Evolutionary conservation across 1,140 invertebrate species (phyloP).

Genomic region (Pteromalus puparum): DNA sequence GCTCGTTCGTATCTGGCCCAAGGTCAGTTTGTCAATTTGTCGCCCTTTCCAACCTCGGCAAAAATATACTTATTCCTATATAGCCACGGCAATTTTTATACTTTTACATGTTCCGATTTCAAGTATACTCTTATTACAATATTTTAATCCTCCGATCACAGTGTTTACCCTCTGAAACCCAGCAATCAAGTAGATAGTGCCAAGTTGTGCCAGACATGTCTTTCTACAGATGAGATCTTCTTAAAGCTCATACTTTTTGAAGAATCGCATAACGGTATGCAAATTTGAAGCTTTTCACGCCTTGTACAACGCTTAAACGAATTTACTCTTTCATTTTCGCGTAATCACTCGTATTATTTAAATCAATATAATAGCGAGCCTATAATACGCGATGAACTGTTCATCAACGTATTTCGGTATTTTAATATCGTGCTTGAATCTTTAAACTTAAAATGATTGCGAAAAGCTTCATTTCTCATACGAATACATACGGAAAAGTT

Average conservation of each 20-base stretch:
- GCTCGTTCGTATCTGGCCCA: constrained; percentile 60
- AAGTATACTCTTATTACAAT: not conserved
- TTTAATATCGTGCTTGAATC: no score
- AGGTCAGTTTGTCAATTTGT: constrained; percentile 59
- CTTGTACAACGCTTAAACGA: no score
- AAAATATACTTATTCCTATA: constrained; percentile 10
- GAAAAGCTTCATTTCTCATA: not conserved
- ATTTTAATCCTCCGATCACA: constrained; percentile 26
- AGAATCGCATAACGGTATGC: no score
- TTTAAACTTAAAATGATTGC: no score
- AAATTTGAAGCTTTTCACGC: no score
- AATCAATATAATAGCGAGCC: no score
- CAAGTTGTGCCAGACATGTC: not conserved
- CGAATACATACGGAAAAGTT: not conserved
- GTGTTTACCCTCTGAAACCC: not conserved
- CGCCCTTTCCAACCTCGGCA: constrained; percentile 6
- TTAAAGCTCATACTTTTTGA: not conserved
- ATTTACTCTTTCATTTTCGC: no score
- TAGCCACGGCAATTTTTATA: not conserved
- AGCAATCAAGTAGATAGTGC: constrained; percentile 28
- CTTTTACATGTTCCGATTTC: not conserved
- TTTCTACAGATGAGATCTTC: not conserved
- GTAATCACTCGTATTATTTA: no score
- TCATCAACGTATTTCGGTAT: no score
- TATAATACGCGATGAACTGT: no score